Base-by-base conservation (phyloP, 2,113 vertebrate genomes). In the Ameiurus melas region DNA sequence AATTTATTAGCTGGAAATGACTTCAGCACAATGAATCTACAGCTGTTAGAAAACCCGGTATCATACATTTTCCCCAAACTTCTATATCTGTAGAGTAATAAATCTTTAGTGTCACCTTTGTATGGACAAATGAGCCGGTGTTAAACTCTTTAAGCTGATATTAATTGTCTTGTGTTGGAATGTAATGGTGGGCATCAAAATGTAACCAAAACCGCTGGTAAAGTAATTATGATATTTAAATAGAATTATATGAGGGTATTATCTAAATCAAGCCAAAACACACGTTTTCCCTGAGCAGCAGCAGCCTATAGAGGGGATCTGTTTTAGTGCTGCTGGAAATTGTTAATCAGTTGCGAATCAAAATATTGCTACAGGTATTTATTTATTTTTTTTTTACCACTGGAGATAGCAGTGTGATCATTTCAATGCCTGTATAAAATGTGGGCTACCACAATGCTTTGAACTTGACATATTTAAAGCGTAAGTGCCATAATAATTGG, bases 1-100 rank as follows among this genome's bases (percentile, higher is more conserved):
- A 87, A 78, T 87, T 81, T 70, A 85, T 86, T 83, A 82, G 19
- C 84, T 70, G 16, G 27, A 57, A 68, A 90, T 62, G 36, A 85
- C n/a, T 80, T 78, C 17, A 47, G 75, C 16, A 55, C 30, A 86
- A 64, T 86, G 55, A 53, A 80, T 25, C n/a, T 53, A 53, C 27
- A 70, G 60, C 58, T 36, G 39, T 2, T 27, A 20, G 30, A 53
- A 47, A 39, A 57, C 60, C 64, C 62, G 0, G 25, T 47, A 39
- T 33, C 81, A 58, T 12, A 20, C 5, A 86, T 36, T 83, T 57
- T 7, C 58, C 64, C 58, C 64, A 5, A 70, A 51, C 39, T 57
- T 33, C 22, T 27, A 22, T 27, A 17, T 53, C 27, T 80, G 57
- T 80, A 36, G 60, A 64, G 39, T 87, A 66, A 82, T 66, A 27